Evolutionary conservation across 2,113 vertebrate genomes (phyloP).

Genomic region (Donacobius atricapilla): DNA sequence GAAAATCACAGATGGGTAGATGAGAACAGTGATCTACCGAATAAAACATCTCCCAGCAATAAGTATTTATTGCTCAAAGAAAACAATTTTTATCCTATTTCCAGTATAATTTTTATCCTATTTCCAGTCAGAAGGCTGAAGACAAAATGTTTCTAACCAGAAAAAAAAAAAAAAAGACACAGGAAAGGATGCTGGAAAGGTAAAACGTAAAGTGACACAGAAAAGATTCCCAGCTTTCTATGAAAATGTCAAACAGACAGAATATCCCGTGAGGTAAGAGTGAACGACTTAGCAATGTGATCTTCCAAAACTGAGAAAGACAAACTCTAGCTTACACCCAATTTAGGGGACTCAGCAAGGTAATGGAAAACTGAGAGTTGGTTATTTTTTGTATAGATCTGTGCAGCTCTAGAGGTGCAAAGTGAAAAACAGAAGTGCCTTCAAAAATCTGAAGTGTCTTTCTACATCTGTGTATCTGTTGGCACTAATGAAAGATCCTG

Average conservation of each 20-base stretch:
- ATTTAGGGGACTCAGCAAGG: not conserved
- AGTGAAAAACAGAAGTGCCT: not conserved
- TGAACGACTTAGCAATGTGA: not conserved
- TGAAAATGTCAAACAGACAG: not conserved
- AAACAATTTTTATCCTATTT: not conserved
- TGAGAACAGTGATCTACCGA: not conserved
- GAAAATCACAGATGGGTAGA: not conserved
- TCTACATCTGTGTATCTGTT: not conserved
- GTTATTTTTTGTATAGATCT: not conserved
- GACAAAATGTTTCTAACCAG: not conserved
- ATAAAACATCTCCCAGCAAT: not conserved
- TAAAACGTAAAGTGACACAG: not conserved
- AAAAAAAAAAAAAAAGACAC: not conserved
- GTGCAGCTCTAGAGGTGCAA: not conserved
- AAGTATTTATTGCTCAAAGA: not conserved
- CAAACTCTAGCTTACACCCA: not conserved
- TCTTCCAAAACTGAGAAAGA: not conserved
- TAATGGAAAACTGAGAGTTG: not conserved
- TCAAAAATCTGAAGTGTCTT: not conserved
- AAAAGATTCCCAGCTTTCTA: not conserved
- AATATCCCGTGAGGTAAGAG: not conserved
- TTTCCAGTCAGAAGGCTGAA: not conserved
- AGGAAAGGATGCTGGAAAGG: not conserved
- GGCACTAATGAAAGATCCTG: not conserved
- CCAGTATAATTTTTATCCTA: not conserved